Percentiles rank a stretch among this genome's conserved stretches.
Conservation (phyloP, 2,888 invertebrate species). For the Rhagonycha lutea region DNA sequence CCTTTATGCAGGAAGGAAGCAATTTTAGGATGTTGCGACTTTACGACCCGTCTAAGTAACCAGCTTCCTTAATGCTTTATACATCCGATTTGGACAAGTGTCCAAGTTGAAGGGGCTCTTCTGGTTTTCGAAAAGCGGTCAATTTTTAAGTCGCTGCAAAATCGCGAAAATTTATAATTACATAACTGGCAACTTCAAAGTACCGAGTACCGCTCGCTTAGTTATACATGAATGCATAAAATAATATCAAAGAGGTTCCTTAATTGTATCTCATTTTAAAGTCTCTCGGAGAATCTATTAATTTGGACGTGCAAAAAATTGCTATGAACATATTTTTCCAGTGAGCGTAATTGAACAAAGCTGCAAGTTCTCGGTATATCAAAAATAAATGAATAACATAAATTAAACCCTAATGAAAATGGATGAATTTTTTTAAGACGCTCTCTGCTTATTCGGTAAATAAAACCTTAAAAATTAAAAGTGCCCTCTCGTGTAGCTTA, state of each 20-base stretch:
- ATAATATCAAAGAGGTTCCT: neutral
- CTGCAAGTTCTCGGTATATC: neutral
- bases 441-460: conserved; percentile 6
- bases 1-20: conserved; percentile 36
- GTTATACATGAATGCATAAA: neutral
- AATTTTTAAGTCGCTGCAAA: no score
- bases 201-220: neutral
- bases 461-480: conserved; percentile 8
- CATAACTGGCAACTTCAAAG: neutral
- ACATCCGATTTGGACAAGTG: conserved; percentile 29
- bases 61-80: conserved; percentile 35
- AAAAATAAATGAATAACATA: neutral
- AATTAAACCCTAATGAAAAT: neutral
- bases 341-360: neutral
- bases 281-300: neutral
- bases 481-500: neutral
- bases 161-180: neutral
- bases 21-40: conserved; percentile 39
- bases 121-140: neutral
- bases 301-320: neutral
- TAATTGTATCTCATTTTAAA: neutral
- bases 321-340: neutral
- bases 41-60: conserved; percentile 38
- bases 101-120: neutral
- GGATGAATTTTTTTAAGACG: neutral